Evolutionary conservation across 2,797 vertebrate genomes (phyloP), one percentile per base, ranked within the genome.

Genomic region (Neostethus bicornis): DNA sequence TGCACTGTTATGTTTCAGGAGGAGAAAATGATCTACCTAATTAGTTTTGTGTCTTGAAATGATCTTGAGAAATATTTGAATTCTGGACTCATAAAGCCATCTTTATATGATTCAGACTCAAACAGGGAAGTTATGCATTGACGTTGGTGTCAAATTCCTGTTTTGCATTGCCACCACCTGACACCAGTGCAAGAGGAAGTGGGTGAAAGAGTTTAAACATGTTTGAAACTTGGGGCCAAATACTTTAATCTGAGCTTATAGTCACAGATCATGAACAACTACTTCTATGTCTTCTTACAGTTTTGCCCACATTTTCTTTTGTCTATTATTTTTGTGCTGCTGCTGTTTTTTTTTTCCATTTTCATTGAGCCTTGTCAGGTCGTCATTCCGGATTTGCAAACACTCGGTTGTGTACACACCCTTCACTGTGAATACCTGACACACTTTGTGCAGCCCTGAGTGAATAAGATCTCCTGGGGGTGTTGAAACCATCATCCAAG

Each of bases 321-420:
- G 42, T 3, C 6, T 44, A 14, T 2, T 25, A 16, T 42, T 14
- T 29, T 38, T 2, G 32, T 61, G 51, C 3, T 6, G 4, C 2
- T 6, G 1, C 13, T 17, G 28, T 1, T 57, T 46, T 3, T 46
- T 21, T 9, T 3, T 46, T 21, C 9, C 9, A 3, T 55, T 54
- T 4, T n/a, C 4, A 1, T 12, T 7, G n/a, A 16, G 23, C n/a
- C 12, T 21, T 16, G 37, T 43, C 3, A 13, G 21, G 49, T 51
- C 51, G 23, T 51, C 23, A 44, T 44, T 29, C 32, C 43, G 29
- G n/a, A 51, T 55, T 51, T 38, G 20, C 35, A 38, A 43, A 67
- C 73, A 68, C 75, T 55, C 67, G 55, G 41, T 50, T 24, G 13
- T 52, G 44, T 71, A 69, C 74, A 84, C 58, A 39, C 76, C 69